A percentile compares a stretch with the other conserved stretches of the same genome.
phyloP scores from a whole-genome alignment of 2,113 vertebrate genomes.

The Picathartes gymnocephalus region DNA sequence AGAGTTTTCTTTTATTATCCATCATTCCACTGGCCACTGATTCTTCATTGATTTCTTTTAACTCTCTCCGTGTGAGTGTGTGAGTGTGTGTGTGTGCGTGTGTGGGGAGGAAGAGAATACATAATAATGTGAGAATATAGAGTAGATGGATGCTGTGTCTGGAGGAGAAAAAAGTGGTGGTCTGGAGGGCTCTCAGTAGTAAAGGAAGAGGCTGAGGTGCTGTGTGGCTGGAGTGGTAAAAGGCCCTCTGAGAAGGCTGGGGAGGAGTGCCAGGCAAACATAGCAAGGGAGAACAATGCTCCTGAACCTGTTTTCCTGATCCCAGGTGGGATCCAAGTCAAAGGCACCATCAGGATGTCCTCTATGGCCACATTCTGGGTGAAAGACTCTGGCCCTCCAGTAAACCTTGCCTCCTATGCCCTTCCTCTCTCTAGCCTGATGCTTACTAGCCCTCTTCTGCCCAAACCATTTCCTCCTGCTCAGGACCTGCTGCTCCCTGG shows the following conservation, averaged over 20 bases:
- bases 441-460: neutral
- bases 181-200: neutral
- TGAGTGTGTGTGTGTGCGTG: too few species aligned
- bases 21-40: neutral
- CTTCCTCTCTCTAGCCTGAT: neutral
- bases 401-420: neutral
- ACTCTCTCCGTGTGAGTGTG: neutral
- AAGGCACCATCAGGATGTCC: neutral
- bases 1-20: neutral
- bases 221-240: neutral
- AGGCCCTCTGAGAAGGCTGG: neutral
- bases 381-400: neutral
- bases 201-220: neutral
- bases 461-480: neutral
- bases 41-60: neutral
- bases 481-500: neutral
- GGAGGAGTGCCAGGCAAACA: neutral
- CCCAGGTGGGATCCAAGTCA: neutral
- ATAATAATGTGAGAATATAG: neutral
- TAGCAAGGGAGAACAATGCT: rapidly evolving
- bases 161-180: neutral
- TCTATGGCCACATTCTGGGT: neutral
- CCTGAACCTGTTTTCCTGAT: neutral
- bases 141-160: neutral
- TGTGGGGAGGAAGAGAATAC: neutral